Evolutionary conservation across 2,888 invertebrate genomes (phyloP).

Genomic region (Cephus sareptanus): DNA sequence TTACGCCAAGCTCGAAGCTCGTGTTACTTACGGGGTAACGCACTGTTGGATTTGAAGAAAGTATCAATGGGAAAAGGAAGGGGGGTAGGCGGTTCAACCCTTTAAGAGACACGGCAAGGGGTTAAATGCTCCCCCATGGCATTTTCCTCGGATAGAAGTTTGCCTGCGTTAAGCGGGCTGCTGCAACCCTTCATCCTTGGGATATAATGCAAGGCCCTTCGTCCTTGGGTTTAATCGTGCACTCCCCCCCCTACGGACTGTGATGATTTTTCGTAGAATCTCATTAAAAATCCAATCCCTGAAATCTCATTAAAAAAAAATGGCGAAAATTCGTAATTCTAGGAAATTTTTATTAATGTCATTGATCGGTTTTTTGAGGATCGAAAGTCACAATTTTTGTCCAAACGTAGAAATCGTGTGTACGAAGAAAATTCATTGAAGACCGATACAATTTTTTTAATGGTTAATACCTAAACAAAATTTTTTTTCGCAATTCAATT

Average conservation of each 20-base stretch:
- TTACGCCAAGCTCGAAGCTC: neutral
- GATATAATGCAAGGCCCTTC: too few relatives aligned
- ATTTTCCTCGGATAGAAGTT: neutral
- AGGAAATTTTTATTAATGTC: neutral
- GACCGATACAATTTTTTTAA: neutral
- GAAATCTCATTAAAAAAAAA: neutral
- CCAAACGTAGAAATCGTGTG: fast-evolving
- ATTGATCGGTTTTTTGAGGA: neutral
- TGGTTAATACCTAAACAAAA: neutral
- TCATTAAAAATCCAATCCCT: neutral
- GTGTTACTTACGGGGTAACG: neutral
- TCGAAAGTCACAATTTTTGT: neutral
- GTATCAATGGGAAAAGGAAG: neutral
- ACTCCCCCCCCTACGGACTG: neutral
- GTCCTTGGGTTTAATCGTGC: too few relatives aligned
- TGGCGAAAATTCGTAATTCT: too few relatives aligned
- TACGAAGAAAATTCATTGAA: neutral
- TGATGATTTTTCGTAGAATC: neutral
- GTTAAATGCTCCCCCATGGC: neutral
- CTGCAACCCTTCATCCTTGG: neutral
- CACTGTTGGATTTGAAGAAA: neutral
- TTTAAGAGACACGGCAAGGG: neutral
- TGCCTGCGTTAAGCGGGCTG: neutral
- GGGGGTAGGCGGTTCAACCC: neutral
- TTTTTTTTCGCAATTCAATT: slow-evolving; percentile 29